Evolutionary conservation across 2,888 invertebrate species (phyloP).

Genomic region (Gymnocheta viridis): DNA sequence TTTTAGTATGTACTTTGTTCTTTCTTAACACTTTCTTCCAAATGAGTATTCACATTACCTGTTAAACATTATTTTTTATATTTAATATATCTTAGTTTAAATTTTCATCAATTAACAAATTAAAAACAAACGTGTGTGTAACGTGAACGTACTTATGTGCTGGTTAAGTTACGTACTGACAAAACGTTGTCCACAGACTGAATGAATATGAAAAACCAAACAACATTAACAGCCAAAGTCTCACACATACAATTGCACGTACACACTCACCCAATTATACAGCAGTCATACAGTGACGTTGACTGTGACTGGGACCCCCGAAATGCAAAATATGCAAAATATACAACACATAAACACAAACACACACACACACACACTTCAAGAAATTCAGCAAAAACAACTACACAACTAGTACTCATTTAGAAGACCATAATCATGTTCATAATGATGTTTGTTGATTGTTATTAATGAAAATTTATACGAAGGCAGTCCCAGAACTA

Average conservation of each 20-base stretch:
- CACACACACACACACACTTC: conserved; percentile 28
- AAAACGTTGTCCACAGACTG: conserved; percentile 81
- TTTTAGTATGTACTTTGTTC: background rate
- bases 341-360: conserved; percentile 35
- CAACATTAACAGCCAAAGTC: conserved; percentile 65
- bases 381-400: conserved; percentile 42
- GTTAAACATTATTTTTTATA: background rate
- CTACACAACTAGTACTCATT: conserved; percentile 46
- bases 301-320: conserved; percentile 60
- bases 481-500: background rate
- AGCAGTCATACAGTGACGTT: conserved; percentile 38
- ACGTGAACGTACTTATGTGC: conserved; percentile 58
- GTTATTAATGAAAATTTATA: conserved; percentile 45
- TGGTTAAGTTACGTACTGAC: conserved; percentile 78
- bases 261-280: conserved; percentile 27
- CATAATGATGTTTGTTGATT: conserved; percentile 64
- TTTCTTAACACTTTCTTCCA: background rate
- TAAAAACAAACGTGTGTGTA: conserved; percentile 46
- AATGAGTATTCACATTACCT: background rate
- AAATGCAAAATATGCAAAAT: conserved; percentile 70
- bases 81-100: conserved; percentile 18
- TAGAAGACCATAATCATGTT: conserved; percentile 50
- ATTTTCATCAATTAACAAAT: conserved; percentile 41
- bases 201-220: conserved; percentile 70
- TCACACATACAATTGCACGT: conserved; percentile 51